Percentiles rank a stretch among this genome's conserved stretches.
These are phyloP conservation scores for Mesochorus sp. DNA, from an alignment of 2,888 invertebrate species.

Conservation along the genomic window DNA sequence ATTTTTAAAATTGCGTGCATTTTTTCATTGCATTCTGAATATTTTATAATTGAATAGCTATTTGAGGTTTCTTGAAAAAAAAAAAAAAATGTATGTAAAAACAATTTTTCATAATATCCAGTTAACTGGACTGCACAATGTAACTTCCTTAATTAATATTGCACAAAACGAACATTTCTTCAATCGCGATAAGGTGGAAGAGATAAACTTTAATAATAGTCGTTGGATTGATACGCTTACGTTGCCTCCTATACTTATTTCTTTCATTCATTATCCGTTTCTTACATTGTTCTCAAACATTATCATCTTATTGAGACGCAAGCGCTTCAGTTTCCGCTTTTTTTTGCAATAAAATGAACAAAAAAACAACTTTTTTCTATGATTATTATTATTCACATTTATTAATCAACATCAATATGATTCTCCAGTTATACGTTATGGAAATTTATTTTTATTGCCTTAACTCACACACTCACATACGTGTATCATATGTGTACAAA, in stretches of 20 bases:
- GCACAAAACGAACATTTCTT: constrained; percentile 29
- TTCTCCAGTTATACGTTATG: no score
- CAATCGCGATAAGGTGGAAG: constrained; percentile 21
- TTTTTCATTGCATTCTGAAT: no score
- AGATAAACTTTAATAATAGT: constrained; percentile 46
- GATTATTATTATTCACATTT: no score
- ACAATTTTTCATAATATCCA: background rate
- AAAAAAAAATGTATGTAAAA: background rate
- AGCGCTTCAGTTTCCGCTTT: no score
- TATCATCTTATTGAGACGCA: no score
- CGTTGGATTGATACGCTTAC: constrained; percentile 17
- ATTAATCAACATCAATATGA: no score
- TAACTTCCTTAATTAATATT: constrained; percentile 31
- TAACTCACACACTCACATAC: constrained; percentile 2
- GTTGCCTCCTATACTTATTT: constrained; percentile 34
- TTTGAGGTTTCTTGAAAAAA: no score
- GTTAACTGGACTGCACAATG: background rate
- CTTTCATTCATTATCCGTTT: constrained; percentile 16
- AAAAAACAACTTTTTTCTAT: no score
- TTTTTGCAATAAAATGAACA: no score
- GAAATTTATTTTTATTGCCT: constrained; percentile 20
- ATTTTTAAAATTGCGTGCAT: constrained; percentile 7
- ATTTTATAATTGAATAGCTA: background rate
- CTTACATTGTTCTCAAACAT: constrained; percentile 27
- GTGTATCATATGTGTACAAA: background rate